Base-by-base conservation (phyloP, 2,113 vertebrate genomes). In the Platycercus adscitus region DNA sequence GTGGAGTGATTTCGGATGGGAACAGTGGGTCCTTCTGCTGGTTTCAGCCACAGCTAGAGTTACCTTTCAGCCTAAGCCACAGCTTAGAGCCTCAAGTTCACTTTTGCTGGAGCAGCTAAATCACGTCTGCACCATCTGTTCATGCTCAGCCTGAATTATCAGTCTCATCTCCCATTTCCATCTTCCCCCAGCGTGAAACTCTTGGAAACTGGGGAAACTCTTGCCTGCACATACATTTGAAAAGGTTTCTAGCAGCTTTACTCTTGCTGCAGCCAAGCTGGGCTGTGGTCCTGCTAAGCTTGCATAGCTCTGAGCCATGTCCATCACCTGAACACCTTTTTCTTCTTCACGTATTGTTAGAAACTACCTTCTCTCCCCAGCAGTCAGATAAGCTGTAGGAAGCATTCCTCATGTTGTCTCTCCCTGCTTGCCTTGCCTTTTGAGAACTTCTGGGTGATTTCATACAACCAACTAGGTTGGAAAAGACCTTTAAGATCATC, bases 401-500 rank as follows among this genome's bases (percentile, higher is more conserved):
- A 72, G 14, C 2, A 3, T 26, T 85, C 41, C 17, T 58, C 8
- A 1, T 2, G 1, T 8, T 49, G 11, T 15, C 11, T 28, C 39
- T 56, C 37, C 17, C n/a, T 52, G 31, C n/a, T 55, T 58, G 23
- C 20, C 58, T n/a, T 28, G 28, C 46, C 33, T 71, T 75, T 64
- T 58, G 37, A 55, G 9, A 41, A 46, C 11, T 33, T 18, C 37
- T 50, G 43, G 10, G 33, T 79, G 65, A 84, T 43, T 35, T n/a
- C 33, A 21, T 23, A 35, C 13, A 24, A 58, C 13, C 56, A 58
- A 35, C 56, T 24, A 23, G 13, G 33, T 58, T 58, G 56, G 56
- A 16, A 24, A 58, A 35, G 56, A 35, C 56, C 56, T 58, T 58
- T 58, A 58, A 15, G 9, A 35, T n/a, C 33, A 56, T 58, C 33